phyloP scores from a whole-genome alignment of 2,113 vertebrate species.

The Cyprinus carpio region DNA sequence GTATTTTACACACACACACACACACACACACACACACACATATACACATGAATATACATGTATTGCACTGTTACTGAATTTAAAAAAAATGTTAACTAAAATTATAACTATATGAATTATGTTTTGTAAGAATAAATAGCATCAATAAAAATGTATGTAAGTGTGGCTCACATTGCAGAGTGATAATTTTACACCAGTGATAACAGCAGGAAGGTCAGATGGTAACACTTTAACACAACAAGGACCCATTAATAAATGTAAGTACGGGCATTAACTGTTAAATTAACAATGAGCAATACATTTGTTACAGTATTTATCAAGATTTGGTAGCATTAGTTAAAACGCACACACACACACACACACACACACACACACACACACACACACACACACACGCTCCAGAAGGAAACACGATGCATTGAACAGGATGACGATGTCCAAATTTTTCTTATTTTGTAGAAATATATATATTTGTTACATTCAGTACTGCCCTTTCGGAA shows the following conservation, averaged over 20 bases:
- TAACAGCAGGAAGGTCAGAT: background rate
- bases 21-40: background rate
- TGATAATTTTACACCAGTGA: background rate
- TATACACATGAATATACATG: too few species aligned
- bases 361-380: too few species aligned
- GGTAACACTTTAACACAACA: background rate
- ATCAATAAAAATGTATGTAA: background rate
- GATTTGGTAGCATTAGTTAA: too few species aligned
- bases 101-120: background rate
- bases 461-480: too few species aligned
- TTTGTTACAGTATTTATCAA: background rate
- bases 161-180: background rate
- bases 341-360: too few species aligned
- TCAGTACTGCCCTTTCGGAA: too few species aligned
- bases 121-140: background rate
- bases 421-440: too few species aligned
- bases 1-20: background rate
- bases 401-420: too few species aligned
- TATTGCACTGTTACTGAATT: background rate
- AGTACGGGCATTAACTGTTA: background rate
- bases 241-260: background rate
- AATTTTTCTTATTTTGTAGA: too few species aligned
- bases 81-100: too few species aligned
- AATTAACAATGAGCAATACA: background rate
- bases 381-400: too few species aligned